Evolutionary conservation across 2,888 invertebrate species (phyloP).

Genomic region (Eristalis intricaria): DNA sequence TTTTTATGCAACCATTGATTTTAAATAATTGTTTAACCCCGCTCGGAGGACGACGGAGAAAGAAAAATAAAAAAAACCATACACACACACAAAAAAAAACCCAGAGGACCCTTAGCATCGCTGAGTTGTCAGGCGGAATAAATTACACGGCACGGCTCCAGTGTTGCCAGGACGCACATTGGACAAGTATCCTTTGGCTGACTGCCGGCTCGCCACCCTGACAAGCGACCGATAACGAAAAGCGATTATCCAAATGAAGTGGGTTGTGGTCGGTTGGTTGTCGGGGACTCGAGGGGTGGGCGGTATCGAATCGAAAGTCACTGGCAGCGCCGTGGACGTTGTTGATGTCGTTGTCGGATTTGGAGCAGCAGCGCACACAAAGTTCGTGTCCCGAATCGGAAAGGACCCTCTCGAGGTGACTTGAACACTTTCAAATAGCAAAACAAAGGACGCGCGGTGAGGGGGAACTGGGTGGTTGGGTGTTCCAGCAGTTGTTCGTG

Average conservation of each 20-base stretch:
- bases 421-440: constrained; percentile 32
- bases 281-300: background rate
- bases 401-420: constrained; percentile 1
- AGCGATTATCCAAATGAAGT: constrained; percentile 64
- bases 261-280: constrained; percentile 30
- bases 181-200: background rate
- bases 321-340: background rate
- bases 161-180: constrained; percentile 22
- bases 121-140: constrained; percentile 42
- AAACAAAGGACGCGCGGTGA: constrained; percentile 1
- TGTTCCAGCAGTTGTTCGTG: constrained; percentile 4
- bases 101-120: background rate
- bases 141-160: constrained; percentile 19
- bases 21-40: constrained; percentile 53
- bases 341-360: constrained; percentile 7
- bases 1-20: constrained; percentile 56
- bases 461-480: background rate
- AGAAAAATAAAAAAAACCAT: background rate
- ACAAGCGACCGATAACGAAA: constrained; percentile 35
- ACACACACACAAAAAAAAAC: background rate
- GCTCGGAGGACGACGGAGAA: background rate
- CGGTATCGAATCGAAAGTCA: constrained; percentile 19
- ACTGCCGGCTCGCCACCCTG: background rate
- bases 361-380: constrained; percentile 19
- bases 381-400: constrained; percentile 56